Percentiles rank a stretch among this genome's conserved stretches.
Conservation (phyloP, 2,797 vertebrate genomes). For the Sebastes oblongus region DNA sequence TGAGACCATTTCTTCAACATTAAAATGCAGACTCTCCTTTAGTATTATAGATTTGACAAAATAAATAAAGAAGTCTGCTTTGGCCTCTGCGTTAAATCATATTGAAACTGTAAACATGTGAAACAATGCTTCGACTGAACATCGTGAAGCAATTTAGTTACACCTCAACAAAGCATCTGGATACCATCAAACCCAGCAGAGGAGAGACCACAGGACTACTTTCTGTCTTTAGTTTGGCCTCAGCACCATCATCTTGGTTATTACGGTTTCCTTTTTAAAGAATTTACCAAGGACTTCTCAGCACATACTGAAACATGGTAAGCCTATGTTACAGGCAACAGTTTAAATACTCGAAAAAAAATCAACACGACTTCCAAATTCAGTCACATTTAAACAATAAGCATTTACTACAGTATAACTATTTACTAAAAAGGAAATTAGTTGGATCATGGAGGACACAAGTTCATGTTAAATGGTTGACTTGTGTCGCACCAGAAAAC, state of each 20-base stretch:
- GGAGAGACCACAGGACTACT: neutral
- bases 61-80: neutral
- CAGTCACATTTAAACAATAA: neutral
- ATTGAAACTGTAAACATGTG: neutral
- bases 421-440: no score
- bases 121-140: conserved; percentile 24
- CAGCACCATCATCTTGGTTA: neutral
- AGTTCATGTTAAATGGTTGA: conserved; percentile 10
- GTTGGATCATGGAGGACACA: neutral
- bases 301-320: neutral
- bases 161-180: conserved; percentile 53
- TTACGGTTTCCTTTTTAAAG: neutral
- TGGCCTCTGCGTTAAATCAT: neutral
- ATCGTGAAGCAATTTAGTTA: conserved; percentile 28
- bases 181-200: conserved; percentile 24
- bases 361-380: no score
- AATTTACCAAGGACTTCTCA: neutral
- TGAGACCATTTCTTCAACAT: neutral
- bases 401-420: neutral
- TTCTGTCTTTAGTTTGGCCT: neutral
- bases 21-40: neutral
- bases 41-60: neutral
- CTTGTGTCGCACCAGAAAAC: conserved; percentile 1
- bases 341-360: neutral
- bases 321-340: neutral